Evolutionary conservation across 1,140 invertebrate species (phyloP).

Genomic region (Drosophila paulistorum): DNA sequence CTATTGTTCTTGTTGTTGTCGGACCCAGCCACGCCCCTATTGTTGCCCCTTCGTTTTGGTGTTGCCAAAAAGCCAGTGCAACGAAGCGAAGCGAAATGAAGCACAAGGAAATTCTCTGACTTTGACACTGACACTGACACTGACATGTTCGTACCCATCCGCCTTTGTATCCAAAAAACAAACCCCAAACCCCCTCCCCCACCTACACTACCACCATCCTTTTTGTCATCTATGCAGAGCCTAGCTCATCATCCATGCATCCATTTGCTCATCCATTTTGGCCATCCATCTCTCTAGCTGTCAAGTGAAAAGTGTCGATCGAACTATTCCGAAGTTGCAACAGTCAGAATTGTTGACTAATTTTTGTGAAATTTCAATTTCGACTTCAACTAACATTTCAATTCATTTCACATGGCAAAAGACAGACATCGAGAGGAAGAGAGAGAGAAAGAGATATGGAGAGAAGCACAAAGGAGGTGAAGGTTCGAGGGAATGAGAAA

Average conservation of each 20-base stretch:
- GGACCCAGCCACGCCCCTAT: slow-evolving; percentile 11
- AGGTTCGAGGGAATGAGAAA: not conserved
- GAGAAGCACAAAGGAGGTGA: no score
- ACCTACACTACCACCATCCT: no score
- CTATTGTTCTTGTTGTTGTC: not conserved
- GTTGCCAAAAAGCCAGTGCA: slow-evolving; percentile 32
- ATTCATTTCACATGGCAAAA: slow-evolving; percentile 16
- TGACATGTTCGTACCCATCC: slow-evolving; percentile 1
- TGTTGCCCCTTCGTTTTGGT: not conserved
- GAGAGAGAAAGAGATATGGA: not conserved
- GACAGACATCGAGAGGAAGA: slow-evolving; percentile 33
- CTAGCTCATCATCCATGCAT: not conserved
- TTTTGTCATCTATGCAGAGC: no score
- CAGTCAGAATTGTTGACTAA: slow-evolving; percentile 8
- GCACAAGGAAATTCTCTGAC: not conserved
- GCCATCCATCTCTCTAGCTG: slow-evolving; percentile 30
- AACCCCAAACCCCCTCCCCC: no score
- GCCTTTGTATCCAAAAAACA: not conserved
- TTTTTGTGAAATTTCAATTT: slow-evolving; percentile 44
- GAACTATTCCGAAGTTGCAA: slow-evolving; percentile 14
- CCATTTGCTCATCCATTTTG: no score
- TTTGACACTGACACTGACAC: slow-evolving; percentile 8
- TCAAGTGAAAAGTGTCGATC: slow-evolving; percentile 35
- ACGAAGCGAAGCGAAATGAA: slow-evolving; percentile 8
- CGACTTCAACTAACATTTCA: slow-evolving; percentile 31